Evolutionary conservation across 2,113 vertebrate species (phyloP).

Genomic region (Mastomys coucha): DNA sequence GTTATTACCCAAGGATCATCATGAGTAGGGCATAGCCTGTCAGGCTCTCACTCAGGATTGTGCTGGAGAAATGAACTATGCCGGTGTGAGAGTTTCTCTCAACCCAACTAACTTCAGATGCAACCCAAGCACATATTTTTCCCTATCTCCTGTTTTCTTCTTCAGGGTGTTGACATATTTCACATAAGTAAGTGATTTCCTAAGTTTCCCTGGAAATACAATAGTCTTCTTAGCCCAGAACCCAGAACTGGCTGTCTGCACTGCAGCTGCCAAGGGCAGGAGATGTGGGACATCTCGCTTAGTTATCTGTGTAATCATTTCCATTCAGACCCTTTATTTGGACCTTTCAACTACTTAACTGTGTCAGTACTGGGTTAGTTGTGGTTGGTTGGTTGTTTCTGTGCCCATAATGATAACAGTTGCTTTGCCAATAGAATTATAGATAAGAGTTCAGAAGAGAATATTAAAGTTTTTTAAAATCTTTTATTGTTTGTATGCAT

Average conservation of each 20-base stretch:
- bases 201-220: neutral
- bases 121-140: neutral
- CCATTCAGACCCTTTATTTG: neutral
- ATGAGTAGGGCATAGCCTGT: neutral
- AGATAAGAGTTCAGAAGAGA: neutral
- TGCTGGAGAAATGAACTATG: conserved; percentile 1
- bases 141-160: neutral
- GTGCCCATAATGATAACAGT: neutral
- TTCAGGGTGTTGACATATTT: neutral
- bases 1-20: neutral
- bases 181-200: conserved; percentile 1
- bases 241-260: neutral
- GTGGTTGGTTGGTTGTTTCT: neutral
- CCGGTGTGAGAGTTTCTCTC: neutral
- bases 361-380: neutral
- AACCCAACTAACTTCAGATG: conserved; percentile 9
- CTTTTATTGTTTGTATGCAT: neutral
- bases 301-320: neutral
- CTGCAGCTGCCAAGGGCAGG: neutral
- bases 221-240: neutral
- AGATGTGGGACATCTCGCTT: neutral
- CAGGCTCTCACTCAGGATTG: neutral
- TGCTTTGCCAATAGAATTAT: conserved; percentile 14
- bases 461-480: conserved; percentile 18
- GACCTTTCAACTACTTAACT: neutral